These are phyloP conservation scores for Tragulus kanchil DNA, from an alignment of 2,113 vertebrate species.

Conservation along the genomic window DNA sequence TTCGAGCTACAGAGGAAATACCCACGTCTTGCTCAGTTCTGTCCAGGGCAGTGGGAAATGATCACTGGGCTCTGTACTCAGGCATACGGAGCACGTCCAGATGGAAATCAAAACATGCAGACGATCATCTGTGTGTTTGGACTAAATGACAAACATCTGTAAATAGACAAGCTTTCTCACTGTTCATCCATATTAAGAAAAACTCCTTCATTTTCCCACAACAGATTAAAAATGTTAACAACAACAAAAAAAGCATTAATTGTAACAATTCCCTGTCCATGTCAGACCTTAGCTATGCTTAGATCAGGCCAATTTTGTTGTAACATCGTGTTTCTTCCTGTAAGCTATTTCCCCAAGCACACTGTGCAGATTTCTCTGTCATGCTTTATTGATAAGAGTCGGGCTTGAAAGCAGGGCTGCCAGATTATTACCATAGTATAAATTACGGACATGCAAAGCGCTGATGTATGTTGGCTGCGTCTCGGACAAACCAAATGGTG, in stretches of 20 bases:
- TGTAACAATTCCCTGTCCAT: constrained; percentile 38
- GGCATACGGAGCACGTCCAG: not conserved
- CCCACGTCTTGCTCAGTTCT: rapidly evolving
- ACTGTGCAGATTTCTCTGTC: constrained; percentile 59
- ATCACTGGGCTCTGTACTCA: not conserved
- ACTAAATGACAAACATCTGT: constrained; percentile 67
- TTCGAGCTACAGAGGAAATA: not conserved
- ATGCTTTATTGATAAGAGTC: constrained; percentile 64
- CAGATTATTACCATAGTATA: not conserved
- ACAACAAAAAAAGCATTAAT: not conserved
- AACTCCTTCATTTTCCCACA: constrained; percentile 28
- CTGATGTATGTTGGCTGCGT: not conserved
- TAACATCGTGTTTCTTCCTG: constrained; percentile 55
- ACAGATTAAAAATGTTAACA: not conserved
- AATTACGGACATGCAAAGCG: not conserved
- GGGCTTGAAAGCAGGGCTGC: not conserved
- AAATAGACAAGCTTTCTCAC: constrained; percentile 50
- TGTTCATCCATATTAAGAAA: constrained; percentile 66
- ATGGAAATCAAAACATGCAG: not conserved
- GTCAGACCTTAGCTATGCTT: constrained; percentile 56
- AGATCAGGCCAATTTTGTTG: constrained; percentile 53
- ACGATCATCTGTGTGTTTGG: constrained; percentile 55
- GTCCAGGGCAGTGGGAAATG: not conserved
- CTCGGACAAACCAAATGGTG: not conserved
- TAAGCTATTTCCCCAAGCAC: constrained; percentile 61